These are phyloP conservation scores for Formica exsecta DNA, from an alignment of 1,140 invertebrate species.

Conservation along the genomic window DNA sequence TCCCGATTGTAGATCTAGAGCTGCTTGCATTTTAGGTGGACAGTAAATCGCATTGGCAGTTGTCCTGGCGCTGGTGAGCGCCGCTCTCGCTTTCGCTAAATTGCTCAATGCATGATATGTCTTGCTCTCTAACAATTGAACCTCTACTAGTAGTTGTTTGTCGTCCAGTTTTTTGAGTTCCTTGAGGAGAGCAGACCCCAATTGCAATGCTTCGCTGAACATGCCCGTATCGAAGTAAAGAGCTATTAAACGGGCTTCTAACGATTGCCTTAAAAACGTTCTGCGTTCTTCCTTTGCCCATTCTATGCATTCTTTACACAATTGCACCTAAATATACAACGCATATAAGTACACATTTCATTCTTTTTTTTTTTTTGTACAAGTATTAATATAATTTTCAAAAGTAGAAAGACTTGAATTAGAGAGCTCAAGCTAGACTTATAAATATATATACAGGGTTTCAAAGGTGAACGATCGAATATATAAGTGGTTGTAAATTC, in stretches of 20 bases:
- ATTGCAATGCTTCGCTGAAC: conserved; percentile 94
- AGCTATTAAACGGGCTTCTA: conserved; percentile 97
- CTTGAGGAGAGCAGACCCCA: conserved; percentile 94
- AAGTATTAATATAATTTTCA: not conserved
- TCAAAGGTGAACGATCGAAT: too few relatives aligned
- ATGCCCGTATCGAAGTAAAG: conserved; percentile 97
- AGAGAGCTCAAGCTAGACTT: not conserved
- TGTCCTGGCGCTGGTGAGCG: conserved; percentile 98
- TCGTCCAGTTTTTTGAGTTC: conserved; percentile 99
- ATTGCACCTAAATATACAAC: conserved; percentile 88
- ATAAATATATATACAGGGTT: not conserved
- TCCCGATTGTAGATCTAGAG: conserved; percentile 98
- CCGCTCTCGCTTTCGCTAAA: conserved; percentile 98
- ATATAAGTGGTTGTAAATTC: too few relatives aligned
- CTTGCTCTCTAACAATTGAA: conserved; percentile 98
- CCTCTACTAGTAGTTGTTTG: conserved; percentile 99
- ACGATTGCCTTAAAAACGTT: conserved; percentile 97
- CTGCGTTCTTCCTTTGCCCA: conserved; percentile 99
- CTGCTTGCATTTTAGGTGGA: conserved; percentile 98
- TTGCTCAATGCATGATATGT: conserved; percentile 99
- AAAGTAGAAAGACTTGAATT: not conserved
- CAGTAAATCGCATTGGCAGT: conserved; percentile 99
- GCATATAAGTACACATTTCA: not conserved
- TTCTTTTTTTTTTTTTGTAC: not conserved
- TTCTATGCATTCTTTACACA: conserved; percentile 99